Base-by-base conservation (phyloP, 2,888 invertebrate species). In the Bellardia bayeri region DNA sequence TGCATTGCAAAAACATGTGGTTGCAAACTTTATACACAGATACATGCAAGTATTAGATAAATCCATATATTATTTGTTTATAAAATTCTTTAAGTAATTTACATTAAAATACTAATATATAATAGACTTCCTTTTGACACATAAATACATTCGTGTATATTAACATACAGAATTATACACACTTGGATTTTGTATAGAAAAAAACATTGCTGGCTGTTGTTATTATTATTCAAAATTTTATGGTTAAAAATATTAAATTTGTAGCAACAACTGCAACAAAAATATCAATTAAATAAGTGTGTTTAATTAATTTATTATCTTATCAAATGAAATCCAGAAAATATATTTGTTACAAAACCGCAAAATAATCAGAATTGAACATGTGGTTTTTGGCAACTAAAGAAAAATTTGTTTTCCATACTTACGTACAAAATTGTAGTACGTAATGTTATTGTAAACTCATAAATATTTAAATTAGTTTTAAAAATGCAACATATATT, bases 261-360 rank as follows among this genome's bases (percentile, higher is more conserved):
- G 4, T 45, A 13, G 45, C 30, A 30, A 45, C 23, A 66, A 74
- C n/a, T 23, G 23, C 23, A 23, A 23, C 2, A 64, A 64, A 16
- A 42, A 66, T 14, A 11, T 23, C n/a, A 56, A 56, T 56, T 64
- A 72, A 72, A 42, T 45, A 74, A 74, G 40, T 45, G 49, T 58
- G 14, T 76, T 76, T 83, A 84, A 79, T 79, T 74, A 79, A 74
- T 84, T 79, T 84, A 84, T 84, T 84, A 68, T 79, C 79, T 79
- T 58, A 61, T 72, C 61, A 74, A 72, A 58, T 78, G 56, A 78
- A 78, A 71, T 72, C 56, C 33, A 83, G 76, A 76, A 83, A 83
- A 76, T 83, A 69, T 76, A 64, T 83, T 84, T 72, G 58, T 79
- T 84, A 74, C 58, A 66, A 69, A 84, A 79, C 84, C 84, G 11